Percentiles rank a stretch among this genome's conserved stretches.
phyloP scores from a whole-genome alignment of 30 jellyfish, hydroid and myxozoan genomes.

The Sanderia malayensis region DNA sequence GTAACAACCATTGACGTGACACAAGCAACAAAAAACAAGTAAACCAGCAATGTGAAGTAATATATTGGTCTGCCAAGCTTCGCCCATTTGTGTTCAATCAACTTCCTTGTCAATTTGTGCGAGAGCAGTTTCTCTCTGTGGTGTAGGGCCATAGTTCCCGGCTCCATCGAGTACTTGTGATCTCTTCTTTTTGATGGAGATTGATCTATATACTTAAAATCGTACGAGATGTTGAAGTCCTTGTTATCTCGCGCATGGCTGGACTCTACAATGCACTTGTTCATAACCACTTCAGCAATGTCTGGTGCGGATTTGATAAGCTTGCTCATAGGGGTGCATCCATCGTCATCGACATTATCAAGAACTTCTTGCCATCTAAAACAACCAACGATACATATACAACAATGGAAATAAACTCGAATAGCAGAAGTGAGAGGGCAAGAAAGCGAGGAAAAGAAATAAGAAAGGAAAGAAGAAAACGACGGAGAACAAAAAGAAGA shows the following conservation, averaged over 20 bases:
- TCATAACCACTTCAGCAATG: slow-evolving; percentile 78
- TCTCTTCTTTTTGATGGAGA: slow-evolving; percentile 25
- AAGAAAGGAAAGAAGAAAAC: too few relatives aligned
- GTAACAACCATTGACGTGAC: slow-evolving; percentile 74
- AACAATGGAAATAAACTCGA: too few relatives aligned
- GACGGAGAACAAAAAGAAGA: too few relatives aligned
- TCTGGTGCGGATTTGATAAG: slow-evolving; percentile 77
- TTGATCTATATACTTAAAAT: slow-evolving; percentile 63
- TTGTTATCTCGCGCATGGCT: slow-evolving; percentile 40
- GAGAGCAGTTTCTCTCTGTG: slow-evolving; percentile 71
- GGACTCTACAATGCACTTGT: slow-evolving; percentile 63
- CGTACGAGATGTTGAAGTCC: slow-evolving; percentile 59
- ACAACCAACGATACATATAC: too few relatives aligned
- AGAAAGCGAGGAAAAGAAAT: too few relatives aligned
- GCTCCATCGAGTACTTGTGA: slow-evolving; percentile 38
- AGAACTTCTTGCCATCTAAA: slow-evolving; percentile 87
- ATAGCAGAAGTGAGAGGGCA: too few relatives aligned
- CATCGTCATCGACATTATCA: slow-evolving; percentile 54
- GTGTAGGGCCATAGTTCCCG: slow-evolving; percentile 65
- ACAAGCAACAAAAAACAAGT: slow-evolving; percentile 56
- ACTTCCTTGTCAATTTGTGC: slow-evolving; percentile 61
- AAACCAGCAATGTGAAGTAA: slow-evolving; percentile 42
- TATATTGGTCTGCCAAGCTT: slow-evolving; percentile 72
- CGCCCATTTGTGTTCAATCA: slow-evolving; percentile 74
- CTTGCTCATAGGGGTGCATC: slow-evolving; percentile 80